Base-by-base conservation (phyloP, 2,113 vertebrate species). In the Charadrius vociferus region DNA sequence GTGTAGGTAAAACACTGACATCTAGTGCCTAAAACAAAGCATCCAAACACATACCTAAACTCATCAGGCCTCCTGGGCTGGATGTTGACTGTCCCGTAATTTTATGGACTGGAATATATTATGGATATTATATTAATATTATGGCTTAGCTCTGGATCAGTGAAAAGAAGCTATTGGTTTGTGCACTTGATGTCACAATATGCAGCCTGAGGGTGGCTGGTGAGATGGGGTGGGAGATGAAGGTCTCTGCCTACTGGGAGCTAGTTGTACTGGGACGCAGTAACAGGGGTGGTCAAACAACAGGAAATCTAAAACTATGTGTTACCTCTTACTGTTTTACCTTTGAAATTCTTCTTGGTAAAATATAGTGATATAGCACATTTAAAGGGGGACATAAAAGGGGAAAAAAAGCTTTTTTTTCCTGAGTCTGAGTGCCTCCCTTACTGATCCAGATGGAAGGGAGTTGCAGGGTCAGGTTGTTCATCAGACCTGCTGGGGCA, bases 1-100 rank as follows among this genome's bases (percentile, higher is more conserved):
- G 88, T 18, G 49, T 87, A 96, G 96, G 97, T 97, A 68, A 71
- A 97, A 98, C 79, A 98, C 97, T 98, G 98, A 98, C 98, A 98
- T 96, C 98, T 98, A 98, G 98, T 98, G 98, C 81, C 91, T 93
- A 29, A 89, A 82, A 18, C 49, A 79, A 77, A 66, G 73, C 47
- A 70, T 50, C 80, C 49, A 59, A 79, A 61, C 13, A 5, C 4
- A 3, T 20, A 43, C 16, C 0, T 2, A 85, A 30, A 8, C n/a
- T 59, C 20, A 41, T 30, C 29, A 58, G 16, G 8, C 5, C 7
- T 86, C 16, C 39, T 30, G 27, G 9, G 30, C 47, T 77, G 41
- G 5, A 8, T 5, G 1, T 37, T 43, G 13, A 7, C 27, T 65
- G 39, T 26, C 58, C 21, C 5, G 1, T 41, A 36, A 27, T 18